Evolutionary conservation across 2,113 vertebrate species (phyloP), one percentile per base, ranked within the genome.

Genomic region (Odocoileus virginianus): DNA sequence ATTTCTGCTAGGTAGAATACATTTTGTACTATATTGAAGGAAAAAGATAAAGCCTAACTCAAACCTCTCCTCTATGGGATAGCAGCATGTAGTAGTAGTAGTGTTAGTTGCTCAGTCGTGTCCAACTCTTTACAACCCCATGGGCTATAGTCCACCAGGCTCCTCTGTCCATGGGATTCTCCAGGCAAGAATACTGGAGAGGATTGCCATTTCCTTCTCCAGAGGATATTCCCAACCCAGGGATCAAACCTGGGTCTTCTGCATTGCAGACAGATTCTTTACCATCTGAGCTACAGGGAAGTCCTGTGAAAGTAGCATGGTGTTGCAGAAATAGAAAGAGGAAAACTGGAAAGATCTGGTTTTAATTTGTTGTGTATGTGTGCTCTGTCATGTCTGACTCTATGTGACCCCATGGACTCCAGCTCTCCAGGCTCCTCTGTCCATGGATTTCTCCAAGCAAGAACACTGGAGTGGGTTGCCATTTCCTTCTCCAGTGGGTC

Each of bases 321-420:
- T 27, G 8, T 9, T 86, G 27, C 19, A 81, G 36, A 89, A 67
- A 81, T 89, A 71, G n/a, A 47, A 58, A 87, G 13, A 45, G 54
- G 19, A 87, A 83, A 58, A 27, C 2, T 60, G 4, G 10, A 94
- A 67, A 54, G 27, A 33, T 33, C 6, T 61, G 11, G 15, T 85
- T 92, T 89, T 91, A 79, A 67, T 85, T 52, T 57, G 67, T 23
- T 23, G 19, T 12, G 19, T 71, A 21, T 36, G 19, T 12, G 2
- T 40, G 67, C 19, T 71, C n/a, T 71, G n/a, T 71, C 0, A 0
- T 71, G 17, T 40, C 19, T 0, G 17, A 6, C 21, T 40, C 5
- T 36, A 36, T 40, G 67, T 23, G n/a, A 71, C 5, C 19, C 67
- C n/a, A 23, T 36, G 67, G 67, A 71, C 67, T 36, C n/a, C 5